These are phyloP conservation scores for Guaruba guarouba DNA, from an alignment of 2,113 vertebrate species.

Conservation along the genomic window DNA sequence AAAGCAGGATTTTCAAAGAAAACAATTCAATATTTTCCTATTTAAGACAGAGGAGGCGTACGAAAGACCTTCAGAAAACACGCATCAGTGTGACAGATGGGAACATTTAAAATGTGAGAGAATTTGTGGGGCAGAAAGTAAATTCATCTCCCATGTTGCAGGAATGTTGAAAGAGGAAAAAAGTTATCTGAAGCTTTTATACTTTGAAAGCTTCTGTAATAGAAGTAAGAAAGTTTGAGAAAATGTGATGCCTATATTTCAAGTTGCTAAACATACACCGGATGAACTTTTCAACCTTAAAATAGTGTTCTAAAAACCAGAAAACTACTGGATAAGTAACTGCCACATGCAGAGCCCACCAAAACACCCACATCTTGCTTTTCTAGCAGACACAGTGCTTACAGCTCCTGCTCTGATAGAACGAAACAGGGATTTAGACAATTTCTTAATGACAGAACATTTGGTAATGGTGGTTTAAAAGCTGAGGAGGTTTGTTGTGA, in stretches of 20 bases:
- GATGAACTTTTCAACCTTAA: slow-evolving; percentile 40
- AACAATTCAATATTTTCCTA: slow-evolving; percentile 33
- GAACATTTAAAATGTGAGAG: slow-evolving; percentile 21
- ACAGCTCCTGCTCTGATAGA: background rate
- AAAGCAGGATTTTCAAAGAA: slow-evolving; percentile 32
- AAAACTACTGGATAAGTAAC: background rate
- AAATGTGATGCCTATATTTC: background rate
- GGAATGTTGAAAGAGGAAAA: background rate
- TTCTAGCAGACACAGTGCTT: background rate
- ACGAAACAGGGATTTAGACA: background rate
- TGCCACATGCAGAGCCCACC: background rate
- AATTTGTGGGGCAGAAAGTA: slow-evolving; percentile 31
- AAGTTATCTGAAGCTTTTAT: background rate
- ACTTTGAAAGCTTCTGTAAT: background rate
- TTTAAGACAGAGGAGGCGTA: slow-evolving; percentile 1
- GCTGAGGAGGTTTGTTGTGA: background rate
- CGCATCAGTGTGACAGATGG: slow-evolving; percentile 20
- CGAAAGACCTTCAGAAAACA: slow-evolving; percentile 28
- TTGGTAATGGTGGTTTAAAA: background rate
- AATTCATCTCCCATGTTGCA: slow-evolving; percentile 2
- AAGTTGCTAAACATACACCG: background rate
- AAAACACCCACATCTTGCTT: slow-evolving; percentile 8
- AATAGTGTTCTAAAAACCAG: background rate
- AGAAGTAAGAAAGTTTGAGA: background rate
- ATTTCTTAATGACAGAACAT: background rate